Base-by-base conservation (phyloP, 2,797 vertebrate genomes). In the Characodon lateralis region DNA sequence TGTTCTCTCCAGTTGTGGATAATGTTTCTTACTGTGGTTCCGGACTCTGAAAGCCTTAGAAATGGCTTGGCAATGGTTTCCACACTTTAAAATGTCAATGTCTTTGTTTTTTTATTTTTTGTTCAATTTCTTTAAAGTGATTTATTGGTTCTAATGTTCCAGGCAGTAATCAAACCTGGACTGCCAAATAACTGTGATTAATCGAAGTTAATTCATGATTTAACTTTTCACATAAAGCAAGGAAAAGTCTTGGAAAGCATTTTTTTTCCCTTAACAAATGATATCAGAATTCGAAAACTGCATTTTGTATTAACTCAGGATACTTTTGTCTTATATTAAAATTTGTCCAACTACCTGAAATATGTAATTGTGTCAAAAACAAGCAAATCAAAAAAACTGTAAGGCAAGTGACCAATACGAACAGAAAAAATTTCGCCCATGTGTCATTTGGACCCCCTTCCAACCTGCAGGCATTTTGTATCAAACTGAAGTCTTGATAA, bases 401-500 rank as follows among this genome's bases (percentile, higher is more conserved):
- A 3, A 13, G 12, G 48, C 59, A 74, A 83, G 35, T 39, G 83
- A 43, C 71, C 66, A 79, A 69, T 77, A 63, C 18, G 31, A 28
- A 61, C 24, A 76, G 76, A n/a, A 59, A 76, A 1, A 80, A 74
- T 70, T 53, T 31, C 31, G 68, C 73, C 31, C 75, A 9, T 41
- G 35, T 72, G 71, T 71, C 69, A 74, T 82, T 82, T 72, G 39
- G 16, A 78, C 51, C 31, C 55, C 4, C 73, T 59, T 61, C 4
- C 70, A 43, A 82, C 51, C 35, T 55, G 31, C 39, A 72, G 5
- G 20, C 5, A 12, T 7, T 77, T 55, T 83, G 31, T 46, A 70
- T 76, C 39, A 71, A 26, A 71, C 53, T 50, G 35, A 18, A 76
- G 66, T 77, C 53, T 81, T 50, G 70, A 75, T 70, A 81, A 80